These are phyloP conservation scores for Cavia porcellus DNA, from an alignment of 2,113 vertebrate species.

Conservation along the genomic window DNA sequence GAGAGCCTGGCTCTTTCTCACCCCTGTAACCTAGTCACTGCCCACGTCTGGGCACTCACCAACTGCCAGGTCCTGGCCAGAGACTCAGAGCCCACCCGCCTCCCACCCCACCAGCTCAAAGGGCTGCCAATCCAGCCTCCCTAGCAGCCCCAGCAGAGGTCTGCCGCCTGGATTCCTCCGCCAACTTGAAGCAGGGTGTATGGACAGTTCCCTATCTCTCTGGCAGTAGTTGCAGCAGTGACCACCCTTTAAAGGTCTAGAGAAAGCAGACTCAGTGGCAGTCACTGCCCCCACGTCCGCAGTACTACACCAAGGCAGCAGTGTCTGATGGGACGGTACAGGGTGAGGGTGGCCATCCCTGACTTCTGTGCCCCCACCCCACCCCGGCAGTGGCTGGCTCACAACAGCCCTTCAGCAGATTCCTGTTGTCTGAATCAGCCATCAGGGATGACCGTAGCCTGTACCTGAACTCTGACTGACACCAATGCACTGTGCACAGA, in stretches of 20 bases:
- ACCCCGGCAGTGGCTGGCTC: not conserved
- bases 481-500: not conserved
- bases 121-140: not conserved
- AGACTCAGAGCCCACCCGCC: not conserved
- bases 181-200: not conserved
- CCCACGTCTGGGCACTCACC: not conserved
- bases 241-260: not conserved
- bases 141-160: not conserved
- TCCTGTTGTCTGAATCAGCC: conserved; percentile 1
- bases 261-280: not conserved
- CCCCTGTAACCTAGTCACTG: not conserved
- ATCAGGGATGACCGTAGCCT: not conserved
- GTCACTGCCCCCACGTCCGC: not conserved
- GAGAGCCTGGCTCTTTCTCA: conserved; percentile 16
- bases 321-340: not conserved
- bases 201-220: not conserved
- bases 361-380: not conserved
- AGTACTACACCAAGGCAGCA: too few relatives aligned
- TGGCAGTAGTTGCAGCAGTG: not conserved
- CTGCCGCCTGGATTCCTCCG: not conserved
- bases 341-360: not conserved
- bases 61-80: not conserved
- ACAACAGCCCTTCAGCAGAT: not conserved
- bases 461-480: conserved; percentile 18
- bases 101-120: not conserved